Conservation (phyloP, 2,113 vertebrate genomes). For the Rafetus swinhoei region DNA sequence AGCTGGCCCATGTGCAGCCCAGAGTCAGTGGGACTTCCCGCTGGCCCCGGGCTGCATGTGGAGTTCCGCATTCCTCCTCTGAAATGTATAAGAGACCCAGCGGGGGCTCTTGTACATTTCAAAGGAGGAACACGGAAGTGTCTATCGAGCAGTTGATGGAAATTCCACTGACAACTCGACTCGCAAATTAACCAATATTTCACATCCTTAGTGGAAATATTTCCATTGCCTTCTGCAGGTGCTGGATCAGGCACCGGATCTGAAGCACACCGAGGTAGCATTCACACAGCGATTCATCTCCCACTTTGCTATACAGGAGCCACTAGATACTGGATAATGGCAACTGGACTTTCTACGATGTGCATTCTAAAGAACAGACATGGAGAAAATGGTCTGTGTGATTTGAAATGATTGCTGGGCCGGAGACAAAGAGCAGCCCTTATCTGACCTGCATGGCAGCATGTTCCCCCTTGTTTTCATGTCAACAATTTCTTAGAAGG, state of each 20-base stretch:
- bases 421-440: constrained; percentile 22
- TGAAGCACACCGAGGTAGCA: not conserved
- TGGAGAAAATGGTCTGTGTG: not conserved
- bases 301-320: not conserved
- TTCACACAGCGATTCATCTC: not conserved
- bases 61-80: no score
- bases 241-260: not conserved
- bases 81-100: no score
- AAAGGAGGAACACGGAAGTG: no score
- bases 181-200: no score
- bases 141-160: no score
- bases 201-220: not conserved
- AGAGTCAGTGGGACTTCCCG: no score
- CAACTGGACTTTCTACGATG: constrained; percentile 3
- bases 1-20: no score
- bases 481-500: not conserved
- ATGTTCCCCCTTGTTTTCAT: constrained; percentile 43
- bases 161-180: no score
- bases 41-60: no score
- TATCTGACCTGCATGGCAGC: constrained; percentile 9
- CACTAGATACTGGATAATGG: not conserved
- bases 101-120: no score
- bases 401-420: not conserved
- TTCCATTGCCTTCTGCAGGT: not conserved
- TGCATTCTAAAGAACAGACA: not conserved